Evolutionary conservation across 2,888 invertebrate genomes (phyloP).

Genomic region (Brassicogethes aeneus): DNA sequence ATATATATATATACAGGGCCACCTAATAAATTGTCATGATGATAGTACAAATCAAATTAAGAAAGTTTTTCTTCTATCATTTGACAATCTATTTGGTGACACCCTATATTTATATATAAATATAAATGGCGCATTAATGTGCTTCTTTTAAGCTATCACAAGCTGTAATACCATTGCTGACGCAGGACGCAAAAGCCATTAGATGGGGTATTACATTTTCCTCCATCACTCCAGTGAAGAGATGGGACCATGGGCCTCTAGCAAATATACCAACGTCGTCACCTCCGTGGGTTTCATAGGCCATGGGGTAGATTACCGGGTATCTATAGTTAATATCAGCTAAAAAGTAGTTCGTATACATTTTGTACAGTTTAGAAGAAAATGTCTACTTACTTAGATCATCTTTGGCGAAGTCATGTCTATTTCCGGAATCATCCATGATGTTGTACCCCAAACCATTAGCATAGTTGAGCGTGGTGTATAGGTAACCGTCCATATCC

Average conservation of each 20-base stretch:
- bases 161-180: constrained; percentile 46
- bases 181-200: constrained; percentile 62
- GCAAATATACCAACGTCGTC: constrained; percentile 77
- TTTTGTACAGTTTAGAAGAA: neutral
- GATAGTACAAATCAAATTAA: too few relatives aligned
- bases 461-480: constrained; percentile 59
- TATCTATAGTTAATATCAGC: constrained; percentile 44
- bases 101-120: too few relatives aligned
- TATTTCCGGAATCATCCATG: constrained; percentile 37
- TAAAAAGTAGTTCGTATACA: constrained; percentile 28
- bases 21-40: too few relatives aligned
- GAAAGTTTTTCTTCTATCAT: too few relatives aligned
- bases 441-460: constrained; percentile 56
- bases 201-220: constrained; percentile 72
- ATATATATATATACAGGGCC: too few relatives aligned
- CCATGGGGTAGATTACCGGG: constrained; percentile 54
- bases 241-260: constrained; percentile 67
- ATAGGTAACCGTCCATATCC: constrained; percentile 45
- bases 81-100: too few relatives aligned
- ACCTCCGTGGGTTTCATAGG: constrained; percentile 63
- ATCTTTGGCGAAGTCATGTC: constrained; percentile 46
- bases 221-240: constrained; percentile 72
- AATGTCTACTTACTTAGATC: constrained; percentile 27
- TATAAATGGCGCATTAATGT: neutral
- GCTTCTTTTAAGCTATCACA: constrained; percentile 7